Base-by-base conservation (phyloP, 2,888 invertebrate species). In the Agonopterix alstromeriana region DNA sequence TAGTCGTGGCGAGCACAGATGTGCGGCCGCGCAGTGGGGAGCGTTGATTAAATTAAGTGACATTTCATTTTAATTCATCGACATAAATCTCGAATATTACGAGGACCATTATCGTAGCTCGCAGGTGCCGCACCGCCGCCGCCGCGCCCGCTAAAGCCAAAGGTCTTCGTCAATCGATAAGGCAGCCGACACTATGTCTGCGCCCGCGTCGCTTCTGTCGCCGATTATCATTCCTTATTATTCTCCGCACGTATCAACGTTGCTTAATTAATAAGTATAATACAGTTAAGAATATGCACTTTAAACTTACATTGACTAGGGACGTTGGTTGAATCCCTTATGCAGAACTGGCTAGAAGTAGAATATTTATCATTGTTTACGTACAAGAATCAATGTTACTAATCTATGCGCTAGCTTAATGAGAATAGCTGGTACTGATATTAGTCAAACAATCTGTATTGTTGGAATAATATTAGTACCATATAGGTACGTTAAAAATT, bases 41-140 rank as follows among this genome's bases (percentile, higher is more conserved):
- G 70, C 60, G 67, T 69, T 84, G 70, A 82, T 85, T 84, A 77
- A 73, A 83, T 83, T 77, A 82, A 81, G 78, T 81, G 84, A 83
- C 82, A 87, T 84, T 84, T 87, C 70, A 80, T 81, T 79, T 81
- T 77, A 77, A 83, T 80, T 80, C 72, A 73, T 64, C 57, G 70
- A 63, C 69, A 75, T 84, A 82, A 84, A 85, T 84, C 79, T 77
- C 60, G 65, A 55, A 77, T 64, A 72, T 83, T 77, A 80, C 66
- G 78, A 80, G 70, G 58, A 67, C 61, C 65, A 76, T 77, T 77
- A 78, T 74, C 70, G 65, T 62, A 61, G 63, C 55, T 64, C 63
- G 73, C 75, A 70, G 73, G 73, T 74, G 77, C 73, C 65, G 43
- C 14, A 11, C 12, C 45, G 10, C 36, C 10, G 35, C 12, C 45